Evolutionary conservation across 2,797 vertebrate species (phyloP), one percentile per base, ranked within the genome.

Genomic region (Pelobates cultripes): DNA sequence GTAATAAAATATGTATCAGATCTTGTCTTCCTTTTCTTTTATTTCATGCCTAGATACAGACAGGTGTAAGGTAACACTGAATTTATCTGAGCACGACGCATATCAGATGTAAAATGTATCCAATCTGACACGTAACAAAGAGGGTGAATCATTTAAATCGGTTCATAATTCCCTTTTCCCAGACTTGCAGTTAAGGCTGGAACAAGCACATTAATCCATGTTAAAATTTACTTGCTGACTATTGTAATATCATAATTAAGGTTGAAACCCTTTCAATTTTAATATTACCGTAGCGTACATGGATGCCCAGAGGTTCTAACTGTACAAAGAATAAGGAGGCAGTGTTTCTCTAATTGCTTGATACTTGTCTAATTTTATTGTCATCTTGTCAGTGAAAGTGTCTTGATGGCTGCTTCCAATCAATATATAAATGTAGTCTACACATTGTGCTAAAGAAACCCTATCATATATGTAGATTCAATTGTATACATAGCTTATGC

Each of bases 1-100:
- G 57, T 47, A 17, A 66, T 79, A 72, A 73, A 73, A 73, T 73
- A 73, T 73, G 60, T 47, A 79, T 73, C 57, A 51, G 3, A 6
- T 3, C 55, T 57, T 41, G 53, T 4, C 68, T 68, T 15, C 71
- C 66, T 9, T 64, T 61, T 79, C 43, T 61, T 43, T 42, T 71
- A 13, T 47, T 15, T 40, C 43, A 17, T 44, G 17, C 61, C 10
- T 64, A 66, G 7, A 79, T 41, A 73, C 70, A 73, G 47, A 43
- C n/a, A 64, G 61, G 12, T 61, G 57, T 2, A 70, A n/a, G 68
- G 67, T n/a, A 61, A 43, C 67, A 72, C 7, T 15, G 40, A 4
- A 41, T 13, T 14, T 44, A 2, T 71, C 28, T n/a, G 43, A n/a
- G 14, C 17, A 42, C 4, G 53, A 42, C 10, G 17, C 28, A 47